Conservation (phyloP, 2,113 vertebrate genomes). For the Grantiella picta region DNA sequence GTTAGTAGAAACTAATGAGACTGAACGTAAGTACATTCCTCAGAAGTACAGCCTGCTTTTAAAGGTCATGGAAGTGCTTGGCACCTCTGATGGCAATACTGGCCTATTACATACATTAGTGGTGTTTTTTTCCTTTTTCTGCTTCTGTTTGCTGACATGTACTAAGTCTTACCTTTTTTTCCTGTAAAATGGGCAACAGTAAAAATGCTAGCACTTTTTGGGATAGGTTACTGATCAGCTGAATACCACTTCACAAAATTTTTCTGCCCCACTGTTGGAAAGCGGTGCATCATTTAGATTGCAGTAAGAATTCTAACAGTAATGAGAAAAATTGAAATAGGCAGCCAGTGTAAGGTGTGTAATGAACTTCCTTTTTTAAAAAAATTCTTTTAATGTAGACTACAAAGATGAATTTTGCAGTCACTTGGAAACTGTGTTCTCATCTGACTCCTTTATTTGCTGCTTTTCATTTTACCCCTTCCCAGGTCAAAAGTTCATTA, state of each 20-base stretch:
- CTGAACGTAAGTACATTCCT: not conserved
- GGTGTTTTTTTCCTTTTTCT: not conserved
- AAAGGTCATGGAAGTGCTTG: not conserved
- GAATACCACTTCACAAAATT: not conserved
- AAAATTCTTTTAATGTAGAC: not conserved
- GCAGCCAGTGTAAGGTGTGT: not conserved
- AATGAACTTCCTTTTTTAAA: not conserved
- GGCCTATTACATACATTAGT: not conserved
- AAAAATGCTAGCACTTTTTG: not conserved
- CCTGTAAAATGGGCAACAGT: not conserved
- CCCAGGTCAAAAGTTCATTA: not conserved
- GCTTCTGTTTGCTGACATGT: not conserved
- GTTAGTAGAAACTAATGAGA: not conserved
- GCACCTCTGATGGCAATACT: not conserved
- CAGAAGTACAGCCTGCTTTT: not conserved
- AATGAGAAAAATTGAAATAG: not conserved
- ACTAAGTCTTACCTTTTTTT: not conserved
- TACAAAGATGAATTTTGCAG: not conserved
- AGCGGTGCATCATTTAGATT: not conserved
- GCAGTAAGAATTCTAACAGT: not conserved
- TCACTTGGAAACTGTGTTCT: not conserved
- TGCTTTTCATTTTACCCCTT: not conserved
- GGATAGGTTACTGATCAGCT: not conserved
- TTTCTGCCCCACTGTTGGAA: not conserved
- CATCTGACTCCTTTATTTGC: not conserved